Base-by-base conservation (phyloP, 2,888 invertebrate genomes). In the Neoitamus cyanurus region DNA sequence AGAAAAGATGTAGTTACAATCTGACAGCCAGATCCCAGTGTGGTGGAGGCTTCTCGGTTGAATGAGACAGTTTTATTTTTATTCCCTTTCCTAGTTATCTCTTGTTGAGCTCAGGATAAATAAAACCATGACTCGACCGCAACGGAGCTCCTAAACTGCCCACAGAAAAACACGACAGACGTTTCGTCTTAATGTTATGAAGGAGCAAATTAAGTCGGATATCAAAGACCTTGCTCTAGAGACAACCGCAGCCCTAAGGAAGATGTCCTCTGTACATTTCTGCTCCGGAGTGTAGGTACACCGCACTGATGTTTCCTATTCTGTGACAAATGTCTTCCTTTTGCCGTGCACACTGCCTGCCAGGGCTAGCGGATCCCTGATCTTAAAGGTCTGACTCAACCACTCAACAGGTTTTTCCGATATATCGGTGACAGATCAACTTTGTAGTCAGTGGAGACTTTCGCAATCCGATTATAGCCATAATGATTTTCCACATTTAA, bases 131-230 rank as follows among this genome's bases (percentile, higher is more conserved):
- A 37, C 73, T 36, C 20, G 28, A 46, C 78, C 78, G 15, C 78
- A 48, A 28, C 30, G 78, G 46, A 73, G 48, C 78, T 78, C 7
- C 30, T 46, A 42, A 78, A 42, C 75, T 75, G 75, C 37, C 75
- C 75, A 37, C 15, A 48, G 30, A 77, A 46, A 73, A 73, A 73
- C 77, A 77, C 42, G 31, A 77, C 28, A 31, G 31, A 73, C 30
- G 78, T 25, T 46, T 46, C 34, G 28, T 78, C 78, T 48, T 78
- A 78, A 46, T 78, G 78, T 78, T 78, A 78, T 78, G 78, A 78
- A 78, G 78, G 78, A 48, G n/a, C 78, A 78, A 78, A 78, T 78
- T 78, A 78, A 78, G 78, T 78, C 6, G 78, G 78, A 78, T 78
- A 46, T 48, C 78, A 78, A 48, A 78, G 48, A 25, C 15, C 48